Base-by-base conservation (phyloP, 2,797 vertebrate species). In the Pachyuromys duprasi region DNA sequence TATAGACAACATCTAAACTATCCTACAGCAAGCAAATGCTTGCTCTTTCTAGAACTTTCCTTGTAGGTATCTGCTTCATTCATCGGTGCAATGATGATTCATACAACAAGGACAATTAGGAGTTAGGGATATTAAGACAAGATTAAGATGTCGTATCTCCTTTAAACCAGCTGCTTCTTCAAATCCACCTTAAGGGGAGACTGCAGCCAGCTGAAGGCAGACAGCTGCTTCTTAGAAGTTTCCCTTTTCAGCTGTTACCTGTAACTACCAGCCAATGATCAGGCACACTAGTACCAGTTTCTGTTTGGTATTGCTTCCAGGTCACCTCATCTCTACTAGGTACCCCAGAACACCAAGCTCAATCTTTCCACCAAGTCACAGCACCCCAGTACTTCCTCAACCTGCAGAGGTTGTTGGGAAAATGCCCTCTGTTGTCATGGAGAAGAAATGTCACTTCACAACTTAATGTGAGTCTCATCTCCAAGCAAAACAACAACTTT, bases 291-390 rank as follows among this genome's bases (percentile, higher is more conserved):
- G 72, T 20, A 5, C 2, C 5, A 36, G 12, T 36, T 90, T 83
- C 75, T 69, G 53, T 39, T 6, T 74, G 49, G 26, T 24, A n/a
- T 4, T 36, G 45, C 72, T 91, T 94, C 75, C 5, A 28, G 28
- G 55, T 42, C 80, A 33, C 17, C 13, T 3, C 49, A 49, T 69
- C 53, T 63, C 86, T 74, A 39, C 12, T 36, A 33, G 22, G 42
- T 26, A 67, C 24, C 53, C 87, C 45, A 31, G 15, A 55, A 57
- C 57, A 53, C 7, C 24, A 3, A 80, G 86, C 24, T 63, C 80
- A 12, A 22, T 1, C 12, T 20, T 62, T 33, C 96, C 95, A 97
- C 81, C 96, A 96, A 91, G 74, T 78, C 93, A 94, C 84, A n/a
- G 72, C 90, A 69, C 80, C 93, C 83, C 31, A 91, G 89, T 39